A percentile compares a stretch with the other conserved stretches of the same genome.
These are phyloP conservation scores for Limosa lapponica DNA, from an alignment of 2,797 vertebrate genomes.

Conservation along the genomic window DNA sequence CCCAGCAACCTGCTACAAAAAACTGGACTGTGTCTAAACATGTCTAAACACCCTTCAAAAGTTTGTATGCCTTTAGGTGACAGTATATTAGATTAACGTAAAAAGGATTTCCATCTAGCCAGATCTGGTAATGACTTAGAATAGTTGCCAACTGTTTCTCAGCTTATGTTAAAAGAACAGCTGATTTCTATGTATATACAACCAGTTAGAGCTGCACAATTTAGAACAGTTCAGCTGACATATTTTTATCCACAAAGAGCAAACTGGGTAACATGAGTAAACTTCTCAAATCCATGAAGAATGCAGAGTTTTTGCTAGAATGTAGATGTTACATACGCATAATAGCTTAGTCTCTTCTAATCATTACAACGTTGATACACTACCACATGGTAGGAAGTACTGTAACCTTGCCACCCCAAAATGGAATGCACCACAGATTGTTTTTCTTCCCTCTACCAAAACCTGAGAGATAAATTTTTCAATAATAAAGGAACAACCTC, in stretches of 20 bases:
- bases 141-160: neutral
- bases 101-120: neutral
- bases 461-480: neutral
- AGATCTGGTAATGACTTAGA: neutral
- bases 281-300: neutral
- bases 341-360: neutral
- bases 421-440: accelerated
- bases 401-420: neutral
- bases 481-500: neutral
- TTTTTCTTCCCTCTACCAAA: neutral
- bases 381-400: neutral
- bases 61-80: neutral
- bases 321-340: neutral
- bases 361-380: neutral
- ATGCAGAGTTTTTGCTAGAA: neutral
- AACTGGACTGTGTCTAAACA: neutral
- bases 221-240: neutral
- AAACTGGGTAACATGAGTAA: neutral
- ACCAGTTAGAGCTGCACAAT: neutral
- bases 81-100: neutral
- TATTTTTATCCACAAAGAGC: neutral
- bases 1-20: neutral
- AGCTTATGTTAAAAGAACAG: neutral
- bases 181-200: neutral
- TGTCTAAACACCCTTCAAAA: neutral